Evolutionary conservation across 2,113 vertebrate species (phyloP).

Genomic region (mouse (Mus musculus)): DNA sequence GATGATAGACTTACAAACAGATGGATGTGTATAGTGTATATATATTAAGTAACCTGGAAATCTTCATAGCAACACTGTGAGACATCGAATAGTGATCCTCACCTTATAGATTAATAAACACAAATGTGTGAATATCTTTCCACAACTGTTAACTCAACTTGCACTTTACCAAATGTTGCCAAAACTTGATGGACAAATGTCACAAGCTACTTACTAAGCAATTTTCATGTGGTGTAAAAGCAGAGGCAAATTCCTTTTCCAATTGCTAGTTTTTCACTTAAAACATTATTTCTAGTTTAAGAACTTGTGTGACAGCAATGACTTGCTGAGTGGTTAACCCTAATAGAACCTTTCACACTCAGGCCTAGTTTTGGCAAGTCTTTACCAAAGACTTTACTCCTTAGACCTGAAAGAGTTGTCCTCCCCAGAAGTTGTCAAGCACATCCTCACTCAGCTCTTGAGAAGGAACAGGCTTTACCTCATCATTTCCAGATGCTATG

Average conservation of each 20-base stretch:
- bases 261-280: constrained; percentile 3
- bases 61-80: background rate
- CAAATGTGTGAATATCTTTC: background rate
- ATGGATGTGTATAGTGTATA: no score
- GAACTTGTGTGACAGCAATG: background rate
- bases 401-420: constrained; percentile 10
- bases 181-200: background rate
- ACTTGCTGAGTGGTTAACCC: background rate
- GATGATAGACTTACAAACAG: no score
- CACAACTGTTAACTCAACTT: background rate
- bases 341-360: background rate
- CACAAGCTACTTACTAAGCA: background rate
- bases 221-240: background rate
- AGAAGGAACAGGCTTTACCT: background rate
- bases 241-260: background rate
- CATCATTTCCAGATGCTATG: background rate
- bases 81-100: background rate
- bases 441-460: background rate
- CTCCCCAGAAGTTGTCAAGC: background rate
- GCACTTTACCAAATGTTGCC: background rate
- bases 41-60: background rate
- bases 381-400: background rate
- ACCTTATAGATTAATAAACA: constrained; percentile 2
- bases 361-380: background rate
- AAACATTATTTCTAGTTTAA: background rate